Evolutionary conservation across 2,113 vertebrate species (phyloP), one percentile per base, ranked within the genome.

Genomic region (Muntiacus muntjak): DNA sequence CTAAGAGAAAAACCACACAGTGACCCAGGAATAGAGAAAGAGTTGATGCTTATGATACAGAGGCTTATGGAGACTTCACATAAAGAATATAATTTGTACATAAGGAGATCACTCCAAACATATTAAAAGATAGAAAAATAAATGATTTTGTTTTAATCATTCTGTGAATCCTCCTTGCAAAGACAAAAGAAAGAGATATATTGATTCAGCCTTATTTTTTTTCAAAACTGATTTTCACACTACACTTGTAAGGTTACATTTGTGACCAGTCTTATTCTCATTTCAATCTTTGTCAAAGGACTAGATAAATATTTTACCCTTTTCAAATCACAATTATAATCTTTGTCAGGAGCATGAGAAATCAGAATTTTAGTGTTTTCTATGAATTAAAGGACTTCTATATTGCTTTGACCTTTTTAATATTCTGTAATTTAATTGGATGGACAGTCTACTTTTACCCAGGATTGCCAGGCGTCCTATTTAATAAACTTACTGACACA

Each of bases 381-480:
- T 98, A 79, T 99, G 98, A 99, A 99, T 99, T 99, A 99, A 95
- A 97, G 87, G 98, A 98, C 91, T 94, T 98, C 94, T 99, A 97
- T 98, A 99, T 99, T 99, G 98, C 98, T 99, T 97, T 99, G 99
- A 99, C 98, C 99, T 99, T 99, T 99, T 99, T 97, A 99, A 98
- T 99, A 99, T 99, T 99, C 99, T 98, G 83, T 98, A 88, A 98
- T 99, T 98, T 99, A 99, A 99, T 98, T 98, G 98, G 98, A 99
- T 98, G 98, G 98, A 98, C 98, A 98, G 95, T 98, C 98, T 99
- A 97, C 94, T 98, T 96, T 97, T 98, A 96, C 91, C 36, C 85
- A 96, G 96, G 97, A 98, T 98, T 98, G 98, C 98, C 98, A 99
- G 96, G 98, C 97, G 98, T 98, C 89, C 92, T 98, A 90, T 94